These are phyloP conservation scores for Asarcornis scutulata DNA, from an alignment of 2,113 vertebrate genomes.

Conservation along the genomic window DNA sequence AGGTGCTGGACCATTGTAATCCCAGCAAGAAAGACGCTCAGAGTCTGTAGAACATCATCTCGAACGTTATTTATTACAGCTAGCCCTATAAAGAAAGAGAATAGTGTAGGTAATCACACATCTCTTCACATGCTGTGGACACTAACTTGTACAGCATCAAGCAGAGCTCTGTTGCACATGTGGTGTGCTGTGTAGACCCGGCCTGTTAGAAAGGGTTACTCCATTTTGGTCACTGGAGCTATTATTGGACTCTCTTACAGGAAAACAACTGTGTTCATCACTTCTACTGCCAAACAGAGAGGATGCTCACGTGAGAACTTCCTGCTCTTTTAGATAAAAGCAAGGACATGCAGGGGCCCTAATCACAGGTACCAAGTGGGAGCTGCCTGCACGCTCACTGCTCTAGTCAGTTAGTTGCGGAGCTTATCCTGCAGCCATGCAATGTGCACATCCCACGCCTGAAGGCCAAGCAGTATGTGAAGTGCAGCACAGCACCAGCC, in stretches of 20 bases:
- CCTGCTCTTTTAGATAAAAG: not conserved
- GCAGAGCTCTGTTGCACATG: rapidly evolving
- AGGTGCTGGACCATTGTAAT: not conserved
- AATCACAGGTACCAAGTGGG: not conserved
- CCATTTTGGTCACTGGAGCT: not conserved
- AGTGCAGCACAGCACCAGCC: not conserved
- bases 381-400: not conserved
- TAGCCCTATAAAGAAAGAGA: not conserved
- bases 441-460: not conserved
- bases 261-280: not conserved
- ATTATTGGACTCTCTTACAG: not conserved
- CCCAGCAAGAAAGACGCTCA: not conserved
- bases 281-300: not conserved
- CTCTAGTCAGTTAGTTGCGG: not conserved
- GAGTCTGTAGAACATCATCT: not conserved
- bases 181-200: not conserved
- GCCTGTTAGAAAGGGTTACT: not conserved
- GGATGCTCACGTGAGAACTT: not conserved
- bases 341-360: rapidly evolving
- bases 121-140: not conserved
- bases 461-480: rapidly evolving
- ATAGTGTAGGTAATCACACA: not conserved
- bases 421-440: not conserved
- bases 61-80: not conserved
- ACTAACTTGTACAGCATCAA: not conserved